Base-by-base conservation (phyloP, 2,797 vertebrate species). In the Dendrocincla fuliginosa region DNA sequence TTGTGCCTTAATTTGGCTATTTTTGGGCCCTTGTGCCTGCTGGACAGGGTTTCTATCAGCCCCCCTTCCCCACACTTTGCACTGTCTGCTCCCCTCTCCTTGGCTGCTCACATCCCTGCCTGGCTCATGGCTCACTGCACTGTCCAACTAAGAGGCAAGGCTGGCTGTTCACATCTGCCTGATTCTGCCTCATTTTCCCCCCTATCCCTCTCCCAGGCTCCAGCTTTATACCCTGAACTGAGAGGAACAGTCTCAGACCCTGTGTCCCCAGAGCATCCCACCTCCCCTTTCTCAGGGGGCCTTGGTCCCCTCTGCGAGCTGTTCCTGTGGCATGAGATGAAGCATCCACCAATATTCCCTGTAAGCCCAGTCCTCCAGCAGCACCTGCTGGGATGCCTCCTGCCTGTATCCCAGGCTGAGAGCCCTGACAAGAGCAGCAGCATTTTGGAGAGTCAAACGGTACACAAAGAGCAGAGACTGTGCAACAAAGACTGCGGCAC, bases 231-330 rank as follows among this genome's bases (percentile, higher is more conserved):
- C 9, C 68, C 17, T 55, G 49, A 39, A 28, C 1, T 0, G 35
- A 50, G 30, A 0, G 3, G 10, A 88, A 17, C 13, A 11, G 17
- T 30, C n/a, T 86, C 39, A 44, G 65, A 13, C n/a, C 25, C 52
- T 78, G 73, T 9, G 10, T 42, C 9, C 44, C 9, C 47, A 37
- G 23, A 57, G 42, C n/a, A 73, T 33, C 42, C 25, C 27, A 22
- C 16, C 44, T 42, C 8, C 3, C 5, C 14, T 8, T 8, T 23
- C 3, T 4, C 2, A 2, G 44, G 33, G 35, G 78, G 6, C 37
- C 25, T 84, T 84, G 14, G 12, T 63, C 32, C 69, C 24, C 28
- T 30, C 55, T 0, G 0, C 16, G 7, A 0, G 0, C 23, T 0
- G 0, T 46, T 46, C 50, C 49, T 20, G 1, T 4, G 25, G 35